Evolutionary conservation across 2,797 vertebrate species (phyloP).

Genomic region (Liasis olivaceus): DNA sequence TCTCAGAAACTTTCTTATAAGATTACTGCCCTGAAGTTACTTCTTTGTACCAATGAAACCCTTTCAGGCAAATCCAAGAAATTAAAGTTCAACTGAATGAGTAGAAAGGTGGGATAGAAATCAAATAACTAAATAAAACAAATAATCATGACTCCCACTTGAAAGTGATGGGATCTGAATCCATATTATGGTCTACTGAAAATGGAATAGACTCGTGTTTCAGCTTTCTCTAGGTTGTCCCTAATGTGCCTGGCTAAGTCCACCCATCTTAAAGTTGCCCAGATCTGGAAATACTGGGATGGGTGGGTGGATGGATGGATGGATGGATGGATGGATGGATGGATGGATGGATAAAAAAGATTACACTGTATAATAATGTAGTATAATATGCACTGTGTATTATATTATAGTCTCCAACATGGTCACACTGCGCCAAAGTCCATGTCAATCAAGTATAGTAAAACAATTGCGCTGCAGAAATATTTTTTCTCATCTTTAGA

Average conservation of each 20-base stretch:
- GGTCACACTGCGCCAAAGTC: neutral
- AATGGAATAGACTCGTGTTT: neutral
- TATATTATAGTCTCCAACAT: neutral
- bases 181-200: neutral
- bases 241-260: neutral
- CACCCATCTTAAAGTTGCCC: neutral
- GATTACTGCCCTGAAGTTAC: neutral
- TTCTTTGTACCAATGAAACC: neutral
- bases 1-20: neutral
- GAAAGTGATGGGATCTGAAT: neutral
- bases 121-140: neutral
- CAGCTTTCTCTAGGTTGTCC: neutral
- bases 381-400: neutral
- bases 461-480: neutral
- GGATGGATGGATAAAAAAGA: too few species aligned
- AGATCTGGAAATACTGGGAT: neutral
- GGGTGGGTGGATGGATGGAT: too few species aligned
- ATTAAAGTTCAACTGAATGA: neutral
- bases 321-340: too few species aligned
- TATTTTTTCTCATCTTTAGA: neutral
- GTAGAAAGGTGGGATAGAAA: neutral
- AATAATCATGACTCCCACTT: neutral
- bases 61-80: neutral
- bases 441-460: neutral
- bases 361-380: neutral